Base-by-base conservation (phyloP, 2,797 vertebrate species). In the Schizothorax lantsangensis region DNA sequence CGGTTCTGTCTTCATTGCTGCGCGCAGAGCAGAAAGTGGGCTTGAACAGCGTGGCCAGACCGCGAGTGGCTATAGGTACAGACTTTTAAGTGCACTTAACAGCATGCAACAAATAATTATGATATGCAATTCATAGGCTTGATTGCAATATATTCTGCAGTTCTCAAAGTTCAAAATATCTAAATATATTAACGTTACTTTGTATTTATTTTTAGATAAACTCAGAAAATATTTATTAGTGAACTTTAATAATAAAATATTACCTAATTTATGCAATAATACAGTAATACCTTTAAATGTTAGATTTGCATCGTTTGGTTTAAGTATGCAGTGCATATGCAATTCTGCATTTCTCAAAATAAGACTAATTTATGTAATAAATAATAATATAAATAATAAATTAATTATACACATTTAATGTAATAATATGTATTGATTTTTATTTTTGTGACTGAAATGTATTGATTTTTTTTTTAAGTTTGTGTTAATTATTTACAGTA, bases 21-120 rank as follows among this genome's bases (percentile, higher is more conserved):
- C 95, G 94, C 45, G 96, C 96, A 7, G 96, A 97, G 52, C 73
- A 90, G 3, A 97, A 96, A 91, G 96, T 94, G 81, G 95, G 93
- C 4, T 73, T 95, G 71, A 91, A 91, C 21, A 21, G 88, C 77
- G 86, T 92, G 38, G 90, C 88, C 33, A 93, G 94, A 92, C 96
- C 96, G 11, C 93, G 89, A 91, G 96, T 97, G 78, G 96, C 96
- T 0, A 92, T 97, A 4, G 96, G 96, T 97, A 85, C 43, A 14
- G 19, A 66, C 68, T 62, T 85, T 54, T 49, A 57, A 68, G 73
- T 43, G 59, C 83, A 30, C 43, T 84, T 84, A 19, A 74, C 71
- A 68, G 5, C 21, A 49, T 75, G 10, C 26, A 49, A 19, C 21
- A 36, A 23, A n/a, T 6, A 75, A 64, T n/a, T 1, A 38, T 64